Base-by-base conservation (phyloP, 2,797 vertebrate genomes). In the Xyrichtys novacula region DNA sequence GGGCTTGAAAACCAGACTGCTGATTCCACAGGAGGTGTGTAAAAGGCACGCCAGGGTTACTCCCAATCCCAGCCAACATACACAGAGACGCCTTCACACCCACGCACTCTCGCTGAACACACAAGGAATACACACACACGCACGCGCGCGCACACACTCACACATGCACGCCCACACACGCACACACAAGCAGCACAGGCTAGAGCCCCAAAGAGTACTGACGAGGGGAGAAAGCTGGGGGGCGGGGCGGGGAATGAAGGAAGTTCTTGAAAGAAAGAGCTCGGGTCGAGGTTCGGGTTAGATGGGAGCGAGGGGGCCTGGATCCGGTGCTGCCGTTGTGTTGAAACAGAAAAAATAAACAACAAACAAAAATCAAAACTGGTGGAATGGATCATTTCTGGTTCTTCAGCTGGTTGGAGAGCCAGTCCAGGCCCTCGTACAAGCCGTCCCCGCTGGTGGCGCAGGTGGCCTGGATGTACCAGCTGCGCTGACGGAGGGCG, bases 381-480 rank as follows among this genome's bases (percentile, higher is more conserved):
- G 80, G 60, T 82, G 92, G 91, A 92, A 93, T 87, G 91, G 92
- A 93, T 96, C 94, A 95, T 94, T 96, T 96, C 90, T 93, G 93
- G 88, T 92, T 95, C 88, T 94, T 95, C 39, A 95, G 92, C 92
- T 96, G 95, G 90, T 94, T 95, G 89, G 95, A 95, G 80, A 96
- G 95, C 95, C 95, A 96, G 85, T 95, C 94, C 59, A 96, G 94
- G 64, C 95, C 95, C 88, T 96, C 94, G 11, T 95, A 95, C 58
- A 96, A 78, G 54, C 95, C 95, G 10, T 95, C 95, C 7, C 95
- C 95, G 3, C 94, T 95, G 84, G 95, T 96, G 75, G 95, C 95
- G 31, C 95, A 96, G 74, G 95, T 95, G 78, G 95, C 94, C 91
- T 96, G 95, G 88, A 96, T 95, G 89, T 94, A 95, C 95, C 95